phyloP scores from a whole-genome alignment of 2,888 invertebrate genomes.

The Athetis lepigone region DNA sequence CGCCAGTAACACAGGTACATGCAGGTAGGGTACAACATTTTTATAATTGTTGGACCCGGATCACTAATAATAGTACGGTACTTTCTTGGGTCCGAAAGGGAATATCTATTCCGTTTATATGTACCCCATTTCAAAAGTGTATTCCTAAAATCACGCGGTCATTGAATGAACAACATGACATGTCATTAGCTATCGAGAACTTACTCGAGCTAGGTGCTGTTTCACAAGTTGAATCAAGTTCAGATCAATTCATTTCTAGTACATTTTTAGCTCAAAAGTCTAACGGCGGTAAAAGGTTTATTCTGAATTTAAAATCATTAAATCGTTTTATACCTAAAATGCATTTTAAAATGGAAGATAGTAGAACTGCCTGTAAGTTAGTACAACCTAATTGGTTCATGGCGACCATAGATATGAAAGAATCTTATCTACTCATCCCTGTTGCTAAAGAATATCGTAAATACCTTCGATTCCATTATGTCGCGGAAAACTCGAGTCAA shows the following conservation, averaged over 20 bases:
- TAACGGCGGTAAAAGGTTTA: slow-evolving; percentile 30
- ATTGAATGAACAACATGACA: slow-evolving; percentile 6
- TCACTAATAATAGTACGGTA: slow-evolving; percentile 8
- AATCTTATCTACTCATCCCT: slow-evolving; percentile 14
- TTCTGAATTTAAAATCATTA: slow-evolving; percentile 37
- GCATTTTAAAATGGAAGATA: slow-evolving; percentile 54
- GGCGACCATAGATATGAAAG: slow-evolving; percentile 39
- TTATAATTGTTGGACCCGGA: slow-evolving; percentile 13
- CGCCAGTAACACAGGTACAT: slow-evolving; percentile 18
- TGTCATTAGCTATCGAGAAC: slow-evolving; percentile 8
- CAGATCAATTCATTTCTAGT: too few relatives aligned
- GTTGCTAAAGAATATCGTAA: slow-evolving; percentile 7
- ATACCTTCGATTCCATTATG: slow-evolving; percentile 12
- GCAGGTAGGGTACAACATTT: slow-evolving; percentile 9
- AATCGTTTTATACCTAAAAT: slow-evolving; percentile 36
- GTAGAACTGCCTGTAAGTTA: slow-evolving; percentile 40
- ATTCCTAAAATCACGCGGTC: slow-evolving; percentile 6
- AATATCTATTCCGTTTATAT: slow-evolving; percentile 9
- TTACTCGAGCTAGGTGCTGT: slow-evolving; percentile 10
- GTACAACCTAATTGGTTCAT: slow-evolving; percentile 28
- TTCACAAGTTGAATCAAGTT: slow-evolving; percentile 9
- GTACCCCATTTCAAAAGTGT: slow-evolving; percentile 4
- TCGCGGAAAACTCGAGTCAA: neutral
- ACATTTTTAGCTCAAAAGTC: slow-evolving; percentile 34
- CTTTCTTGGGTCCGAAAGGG: slow-evolving; percentile 11